Conservation (phyloP, 2,888 invertebrate genomes). For the Siphonodentalium dalli region DNA sequence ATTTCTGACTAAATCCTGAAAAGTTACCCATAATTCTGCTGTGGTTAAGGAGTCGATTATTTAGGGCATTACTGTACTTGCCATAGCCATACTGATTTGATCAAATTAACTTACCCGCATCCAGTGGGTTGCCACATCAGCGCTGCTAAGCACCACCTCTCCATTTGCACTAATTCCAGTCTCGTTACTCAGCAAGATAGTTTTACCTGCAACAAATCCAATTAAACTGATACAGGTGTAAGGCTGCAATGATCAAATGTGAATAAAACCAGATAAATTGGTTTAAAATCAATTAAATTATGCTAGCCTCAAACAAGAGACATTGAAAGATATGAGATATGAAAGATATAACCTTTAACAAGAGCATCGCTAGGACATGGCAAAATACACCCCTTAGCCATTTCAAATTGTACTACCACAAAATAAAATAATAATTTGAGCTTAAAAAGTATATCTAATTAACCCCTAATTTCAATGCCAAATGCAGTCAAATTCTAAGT, state of each 20-base stretch:
- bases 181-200: slow-evolving; percentile 84
- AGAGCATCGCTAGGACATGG: too few species aligned
- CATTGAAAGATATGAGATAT: too few species aligned
- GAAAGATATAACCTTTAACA: too few species aligned
- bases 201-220: slow-evolving; percentile 77
- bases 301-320: too few species aligned
- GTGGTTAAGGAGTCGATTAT: not conserved
- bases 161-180: slow-evolving; percentile 92
- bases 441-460: too few species aligned
- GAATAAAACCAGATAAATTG: not conserved
- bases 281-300: not conserved
- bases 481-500: too few species aligned
- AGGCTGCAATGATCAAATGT: not conserved
- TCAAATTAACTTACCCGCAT: slow-evolving; percentile 75
- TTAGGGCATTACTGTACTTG: not conserved
- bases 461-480: too few species aligned
- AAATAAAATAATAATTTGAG: too few species aligned
- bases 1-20: not conserved
- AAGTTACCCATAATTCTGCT: not conserved
- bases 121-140: slow-evolving; percentile 93
- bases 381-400: too few species aligned
- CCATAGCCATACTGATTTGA: not conserved
- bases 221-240: not conserved
- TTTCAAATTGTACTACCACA: too few species aligned
- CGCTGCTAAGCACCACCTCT: slow-evolving; percentile 87